Evolutionary conservation across 2,113 vertebrate genomes (phyloP), one percentile per base, ranked within the genome.

Genomic region (Campylorhamphus procurvoides): DNA sequence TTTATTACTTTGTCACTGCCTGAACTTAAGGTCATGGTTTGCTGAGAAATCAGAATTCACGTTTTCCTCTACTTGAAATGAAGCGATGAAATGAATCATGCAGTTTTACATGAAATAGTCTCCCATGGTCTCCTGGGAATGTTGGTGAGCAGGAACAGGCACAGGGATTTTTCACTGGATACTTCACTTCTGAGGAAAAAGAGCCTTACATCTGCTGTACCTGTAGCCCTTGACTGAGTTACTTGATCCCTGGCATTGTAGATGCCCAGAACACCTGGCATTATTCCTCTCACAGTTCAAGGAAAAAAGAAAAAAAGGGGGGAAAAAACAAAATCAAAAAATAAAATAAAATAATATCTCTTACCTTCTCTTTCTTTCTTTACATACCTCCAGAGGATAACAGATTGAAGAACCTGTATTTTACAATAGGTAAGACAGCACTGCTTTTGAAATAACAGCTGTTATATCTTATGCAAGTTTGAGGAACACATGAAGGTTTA

Each of bases 51-150:
- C 47, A 74, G 37, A 93, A 68, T 33, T 14, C 22, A 52, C 23
- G 22, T 93, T 92, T 89, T 49, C 39, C 66, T 96, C 72, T 73
- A 8, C 73, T 93, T 92, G 80, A 90, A 95, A 68, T 37, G 50
- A 84, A 90, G 73, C 0, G 0, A 44, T 64, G 28, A 87, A 91
- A 90, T 91, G 84, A 93, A 96, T 94, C 69, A 80, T 90, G 60
- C 64, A 86, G 47, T 77, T 90, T 90, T 93, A 88, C 83, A 92
- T 78, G 60, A 94, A 89, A 88, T 25, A 74, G 59, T 44, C 31
- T 87, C 33, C 50, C 60, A 52, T 37, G 44, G 47, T 93, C 94
- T 86, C 86, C 37, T 75, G 93, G 76, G 90, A 92, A 63, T 59
- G 44, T 42, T 85, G 84, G 66, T 23, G 52, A 85, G 37, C 37